These are phyloP conservation scores for Agrilus cyanescens DNA, from an alignment of 2,888 invertebrate species.

Conservation along the genomic window DNA sequence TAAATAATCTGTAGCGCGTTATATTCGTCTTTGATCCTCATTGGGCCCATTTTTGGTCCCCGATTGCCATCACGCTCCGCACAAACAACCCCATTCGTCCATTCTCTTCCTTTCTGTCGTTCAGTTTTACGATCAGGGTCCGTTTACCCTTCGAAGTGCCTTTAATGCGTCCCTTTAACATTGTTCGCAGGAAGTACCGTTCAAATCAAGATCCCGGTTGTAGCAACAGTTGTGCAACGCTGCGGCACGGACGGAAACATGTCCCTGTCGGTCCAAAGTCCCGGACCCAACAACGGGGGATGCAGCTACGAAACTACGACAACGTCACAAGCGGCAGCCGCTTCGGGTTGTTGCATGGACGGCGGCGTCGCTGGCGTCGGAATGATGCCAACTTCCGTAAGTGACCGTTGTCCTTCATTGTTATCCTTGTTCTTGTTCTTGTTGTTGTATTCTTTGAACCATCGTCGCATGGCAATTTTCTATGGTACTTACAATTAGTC, in stretches of 20 bases:
- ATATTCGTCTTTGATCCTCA: no score
- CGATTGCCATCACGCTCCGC: no score
- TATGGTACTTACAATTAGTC: no score
- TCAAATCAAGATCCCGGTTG: constrained; percentile 34
- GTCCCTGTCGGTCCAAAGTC: constrained; percentile 32
- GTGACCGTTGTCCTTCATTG: neutral
- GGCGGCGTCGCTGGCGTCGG: constrained; percentile 16
- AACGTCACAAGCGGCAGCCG: constrained; percentile 23
- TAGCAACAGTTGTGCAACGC: constrained; percentile 34
- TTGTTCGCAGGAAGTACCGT: constrained; percentile 26
- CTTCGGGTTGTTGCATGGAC: constrained; percentile 15
- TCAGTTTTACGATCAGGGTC: no score
- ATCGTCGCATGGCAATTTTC: no score
- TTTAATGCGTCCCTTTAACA: neutral
- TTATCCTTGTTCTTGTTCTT: no score
- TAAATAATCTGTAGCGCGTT: no score
- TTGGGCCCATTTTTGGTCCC: no score
- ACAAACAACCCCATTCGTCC: no score
- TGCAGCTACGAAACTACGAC: constrained; percentile 11
- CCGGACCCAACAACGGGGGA: constrained; percentile 24
- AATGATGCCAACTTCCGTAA: neutral
- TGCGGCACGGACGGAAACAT: constrained; percentile 27
- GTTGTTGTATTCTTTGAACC: no score
- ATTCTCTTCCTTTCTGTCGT: no score
- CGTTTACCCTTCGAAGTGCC: neutral